phyloP scores from a whole-genome alignment of 2,113 vertebrate genomes.

The Rhombomys opimus region DNA sequence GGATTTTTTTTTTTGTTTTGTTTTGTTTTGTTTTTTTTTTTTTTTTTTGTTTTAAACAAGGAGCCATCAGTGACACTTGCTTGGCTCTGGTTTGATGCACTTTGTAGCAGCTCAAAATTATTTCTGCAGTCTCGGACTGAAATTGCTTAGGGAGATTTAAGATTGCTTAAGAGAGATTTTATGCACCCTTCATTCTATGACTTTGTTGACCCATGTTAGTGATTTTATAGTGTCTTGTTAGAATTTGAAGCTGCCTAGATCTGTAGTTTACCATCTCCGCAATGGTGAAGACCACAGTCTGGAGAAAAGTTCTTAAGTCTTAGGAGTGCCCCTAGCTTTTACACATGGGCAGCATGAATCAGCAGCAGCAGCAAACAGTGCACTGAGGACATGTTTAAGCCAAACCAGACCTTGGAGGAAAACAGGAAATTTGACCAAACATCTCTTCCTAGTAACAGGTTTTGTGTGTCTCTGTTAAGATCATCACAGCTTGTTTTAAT shows the following conservation, averaged over 20 bases:
- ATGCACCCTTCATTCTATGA: conserved; percentile 51
- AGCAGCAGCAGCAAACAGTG: conserved; percentile 50
- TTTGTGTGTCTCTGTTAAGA: conserved; percentile 72
- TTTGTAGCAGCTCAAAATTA: conserved; percentile 17
- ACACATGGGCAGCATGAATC: conserved; percentile 13
- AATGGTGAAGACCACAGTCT: conserved; percentile 21
- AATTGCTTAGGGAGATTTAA: conserved; percentile 38
- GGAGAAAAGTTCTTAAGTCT: conserved; percentile 45
- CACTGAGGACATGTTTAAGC: conserved; percentile 55
- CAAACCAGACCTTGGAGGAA: conserved; percentile 63
- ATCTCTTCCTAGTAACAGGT: conserved; percentile 69
- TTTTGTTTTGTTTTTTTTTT: no score
- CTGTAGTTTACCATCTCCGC: conserved; percentile 17
- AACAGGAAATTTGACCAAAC: conserved; percentile 65
- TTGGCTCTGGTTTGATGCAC: conserved; percentile 54
- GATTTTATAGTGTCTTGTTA: conserved; percentile 29
- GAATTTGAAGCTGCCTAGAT: conserved; percentile 33
- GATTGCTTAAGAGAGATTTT: not conserved
- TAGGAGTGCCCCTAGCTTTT: conserved; percentile 25
- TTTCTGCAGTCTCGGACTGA: conserved; percentile 34
- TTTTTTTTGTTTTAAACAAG: conserved; percentile 41
- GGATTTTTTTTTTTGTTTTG: not conserved
- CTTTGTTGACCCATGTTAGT: conserved; percentile 1
- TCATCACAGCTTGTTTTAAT: conserved; percentile 69
- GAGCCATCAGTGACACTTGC: not conserved